Evolutionary conservation across 2,797 vertebrate species (phyloP).

Genomic region (Xenentodon cancila): DNA sequence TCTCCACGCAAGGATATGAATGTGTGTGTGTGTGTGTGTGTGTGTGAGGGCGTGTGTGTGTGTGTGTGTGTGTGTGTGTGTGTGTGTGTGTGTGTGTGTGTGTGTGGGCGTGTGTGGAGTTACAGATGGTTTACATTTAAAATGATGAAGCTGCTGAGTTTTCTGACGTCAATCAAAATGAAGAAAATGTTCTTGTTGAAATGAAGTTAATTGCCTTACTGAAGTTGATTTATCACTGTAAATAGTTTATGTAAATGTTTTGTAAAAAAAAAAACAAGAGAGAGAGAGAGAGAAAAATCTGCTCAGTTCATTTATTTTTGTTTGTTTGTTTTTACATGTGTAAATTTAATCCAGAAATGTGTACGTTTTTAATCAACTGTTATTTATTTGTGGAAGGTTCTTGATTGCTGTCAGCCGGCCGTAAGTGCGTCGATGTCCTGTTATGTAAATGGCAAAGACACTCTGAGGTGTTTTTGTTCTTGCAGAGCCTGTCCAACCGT

Average conservation of each 20-base stretch:
- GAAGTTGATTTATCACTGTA: slow-evolving; percentile 61
- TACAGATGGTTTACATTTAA: slow-evolving; percentile 47
- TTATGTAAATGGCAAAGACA: neutral
- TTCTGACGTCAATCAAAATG: slow-evolving; percentile 58
- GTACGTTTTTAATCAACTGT: slow-evolving; percentile 70
- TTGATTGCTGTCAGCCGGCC: slow-evolving; percentile 41
- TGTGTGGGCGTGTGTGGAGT: neutral
- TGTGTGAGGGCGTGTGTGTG: neutral
- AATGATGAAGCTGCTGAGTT: slow-evolving; percentile 63
- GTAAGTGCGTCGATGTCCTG: slow-evolving; percentile 13
- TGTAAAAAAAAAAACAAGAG: slow-evolving; percentile 43
- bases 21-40: too few species aligned
- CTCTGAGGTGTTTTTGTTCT: neutral
- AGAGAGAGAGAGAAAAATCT: neutral
- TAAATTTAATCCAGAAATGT: slow-evolving; percentile 66
- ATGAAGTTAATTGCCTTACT: slow-evolving; percentile 39
- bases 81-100: neutral
- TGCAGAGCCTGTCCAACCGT: slow-evolving; percentile 20
- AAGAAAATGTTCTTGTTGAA: slow-evolving; percentile 43
- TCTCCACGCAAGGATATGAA: neutral
- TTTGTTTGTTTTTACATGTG: slow-evolving; percentile 54
- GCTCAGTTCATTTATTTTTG: slow-evolving; percentile 34
- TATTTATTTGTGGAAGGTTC: slow-evolving; percentile 67
- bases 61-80: neutral
- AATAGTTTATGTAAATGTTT: slow-evolving; percentile 71